These are phyloP conservation scores for Leptonema lineaticorne DNA, from an alignment of 1,140 invertebrate species.

Conservation along the genomic window DNA sequence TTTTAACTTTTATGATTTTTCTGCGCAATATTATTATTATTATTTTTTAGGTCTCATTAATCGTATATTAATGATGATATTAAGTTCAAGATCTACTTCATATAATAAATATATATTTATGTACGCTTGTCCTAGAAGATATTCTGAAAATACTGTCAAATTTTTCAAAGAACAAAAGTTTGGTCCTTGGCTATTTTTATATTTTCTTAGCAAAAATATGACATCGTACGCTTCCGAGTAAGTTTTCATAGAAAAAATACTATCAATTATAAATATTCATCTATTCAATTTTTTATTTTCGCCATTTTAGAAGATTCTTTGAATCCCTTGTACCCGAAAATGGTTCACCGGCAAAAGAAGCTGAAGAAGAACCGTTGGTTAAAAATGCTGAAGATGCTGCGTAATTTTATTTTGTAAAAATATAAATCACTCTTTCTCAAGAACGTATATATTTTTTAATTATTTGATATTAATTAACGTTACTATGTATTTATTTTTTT, in stretches of 20 bases:
- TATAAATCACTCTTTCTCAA: too few relatives aligned
- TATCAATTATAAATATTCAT: too few relatives aligned
- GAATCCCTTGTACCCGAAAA: too few relatives aligned
- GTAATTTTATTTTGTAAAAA: too few relatives aligned
- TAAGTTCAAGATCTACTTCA: constrained; percentile 56
- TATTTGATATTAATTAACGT: too few relatives aligned
- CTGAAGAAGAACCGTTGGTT: background rate
- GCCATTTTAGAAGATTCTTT: too few relatives aligned
- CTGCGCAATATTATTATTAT: constrained; percentile 36
- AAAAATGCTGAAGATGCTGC: too few relatives aligned
- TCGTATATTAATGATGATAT: constrained; percentile 49
- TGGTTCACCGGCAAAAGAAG: too few relatives aligned
- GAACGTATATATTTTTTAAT: too few relatives aligned
- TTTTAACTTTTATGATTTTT: background rate
- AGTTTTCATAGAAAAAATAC: too few relatives aligned
- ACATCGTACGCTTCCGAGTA: constrained; percentile 56
- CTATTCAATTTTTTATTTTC: too few relatives aligned
- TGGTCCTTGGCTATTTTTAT: constrained; percentile 80
- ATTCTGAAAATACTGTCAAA: constrained; percentile 63
- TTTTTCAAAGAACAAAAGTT: constrained; percentile 66
- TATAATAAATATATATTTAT: constrained; percentile 66
- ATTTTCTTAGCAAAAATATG: constrained; percentile 77
- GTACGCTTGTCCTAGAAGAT: constrained; percentile 60
- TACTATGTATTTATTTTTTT: too few relatives aligned
- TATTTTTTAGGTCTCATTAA: constrained; percentile 49